Percentiles rank a stretch among this genome's conserved stretches.
Conservation (phyloP, 2,797 vertebrate genomes). For the Epinephelus coioides region DNA sequence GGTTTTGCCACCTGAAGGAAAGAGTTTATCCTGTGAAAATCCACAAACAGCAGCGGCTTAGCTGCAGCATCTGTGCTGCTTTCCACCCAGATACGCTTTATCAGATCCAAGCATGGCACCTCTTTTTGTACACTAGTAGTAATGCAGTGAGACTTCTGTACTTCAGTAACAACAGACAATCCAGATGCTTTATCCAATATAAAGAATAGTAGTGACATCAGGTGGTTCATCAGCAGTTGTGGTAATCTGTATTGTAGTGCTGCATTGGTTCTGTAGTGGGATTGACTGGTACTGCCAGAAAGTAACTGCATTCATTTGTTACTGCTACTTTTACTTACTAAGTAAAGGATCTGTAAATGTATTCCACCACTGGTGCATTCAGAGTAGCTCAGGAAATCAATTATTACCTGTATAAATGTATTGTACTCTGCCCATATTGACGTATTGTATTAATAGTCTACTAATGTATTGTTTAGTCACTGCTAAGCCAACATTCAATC, state of each 20-base stretch:
- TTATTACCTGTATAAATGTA: too few relatives aligned
- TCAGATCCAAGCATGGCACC: slow-evolving; percentile 40
- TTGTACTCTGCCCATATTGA: background rate
- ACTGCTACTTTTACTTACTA: background rate
- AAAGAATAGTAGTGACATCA: slow-evolving; percentile 21
- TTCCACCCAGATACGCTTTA: slow-evolving; percentile 50
- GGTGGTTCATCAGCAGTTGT: slow-evolving; percentile 23
- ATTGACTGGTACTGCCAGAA: background rate
- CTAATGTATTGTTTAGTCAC: background rate
- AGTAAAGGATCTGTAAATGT: background rate
- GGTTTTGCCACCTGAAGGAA: slow-evolving; percentile 42
- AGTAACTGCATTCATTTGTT: background rate
- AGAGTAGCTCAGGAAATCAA: too few relatives aligned
- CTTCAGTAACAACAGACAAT: slow-evolving; percentile 32
- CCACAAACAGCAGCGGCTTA: slow-evolving; percentile 52
- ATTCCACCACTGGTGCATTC: too few relatives aligned
- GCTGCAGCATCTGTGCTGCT: slow-evolving; percentile 44
- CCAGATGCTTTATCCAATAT: slow-evolving; percentile 24
- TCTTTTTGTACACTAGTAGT: slow-evolving; percentile 41
- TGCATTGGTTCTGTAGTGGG: background rate
- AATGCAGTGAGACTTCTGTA: slow-evolving; percentile 34
- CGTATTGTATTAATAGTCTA: too few relatives aligned
- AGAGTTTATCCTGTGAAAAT: slow-evolving; percentile 58
- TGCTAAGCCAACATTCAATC: background rate
- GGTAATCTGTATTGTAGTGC: background rate